Base-by-base conservation (phyloP, 2,888 invertebrate genomes). In the Geophilus truncorum region DNA sequence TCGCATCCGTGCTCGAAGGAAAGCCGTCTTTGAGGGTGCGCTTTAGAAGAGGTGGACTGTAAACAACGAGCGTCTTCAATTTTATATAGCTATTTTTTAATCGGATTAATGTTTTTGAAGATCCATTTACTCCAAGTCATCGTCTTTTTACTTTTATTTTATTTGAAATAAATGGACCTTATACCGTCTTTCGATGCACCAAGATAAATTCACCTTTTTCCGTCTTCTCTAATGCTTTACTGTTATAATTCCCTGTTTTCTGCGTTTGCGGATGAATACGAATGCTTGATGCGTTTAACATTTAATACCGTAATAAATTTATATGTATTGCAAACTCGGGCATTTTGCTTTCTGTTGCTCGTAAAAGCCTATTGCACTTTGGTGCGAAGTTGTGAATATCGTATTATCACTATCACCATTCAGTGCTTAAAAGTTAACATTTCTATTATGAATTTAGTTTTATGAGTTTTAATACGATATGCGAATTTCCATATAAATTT, bases 81-180 rank as follows among this genome's bases (percentile, higher is more conserved):
- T 40, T 15, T 40, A 40, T 40, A 15, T 40, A 40, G 40, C 23
- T 62, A 23, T 62, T 62, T 62, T 62, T 62, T 62, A 62, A 62
- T 62, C 57, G 57, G 57, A 62, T 62, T 62, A 62, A 62, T 62
- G 57, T 21, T 62, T 62, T 23, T 62, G 57, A 62, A 62, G 57
- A 62, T 18, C 21, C 10, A 23, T 3, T 15, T 40, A 12, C 40
- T 40, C 40, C 12, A 40, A 40, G 40, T 40, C 7, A 40, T 40
- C 40, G 40, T 40, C 10, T 40, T 40, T 4, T 36, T 4, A n/a
- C n/a, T n/a, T 36, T 12, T 36, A 12, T 40, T 40, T 40, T 40
- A 40, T 40, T 12, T 40, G 40, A 40, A 40, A 0, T 40, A 3
- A 40, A 40, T 40, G 36, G 36, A 40, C 5, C 15, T 40, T 3